phyloP scores from a whole-genome alignment of 2,113 vertebrate genomes.

The Genyomyrus donnyi region DNA sequence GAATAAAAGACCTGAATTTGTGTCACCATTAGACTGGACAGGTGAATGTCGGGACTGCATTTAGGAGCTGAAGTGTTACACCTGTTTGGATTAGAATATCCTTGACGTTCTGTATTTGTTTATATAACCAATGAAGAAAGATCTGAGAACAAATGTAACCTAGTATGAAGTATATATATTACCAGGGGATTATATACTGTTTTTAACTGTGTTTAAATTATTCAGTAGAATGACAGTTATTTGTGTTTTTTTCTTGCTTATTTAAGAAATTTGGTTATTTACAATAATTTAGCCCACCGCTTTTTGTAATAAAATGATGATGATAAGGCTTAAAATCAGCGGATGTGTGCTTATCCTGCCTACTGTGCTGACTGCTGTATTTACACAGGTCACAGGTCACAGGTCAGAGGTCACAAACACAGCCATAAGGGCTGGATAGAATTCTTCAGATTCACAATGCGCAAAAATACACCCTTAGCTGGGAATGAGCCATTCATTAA shows the following conservation, averaged over 20 bases:
- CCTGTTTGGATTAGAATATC: background rate
- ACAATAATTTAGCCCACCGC: background rate
- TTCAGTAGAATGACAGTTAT: background rate
- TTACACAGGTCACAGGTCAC: background rate
- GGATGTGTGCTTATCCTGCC: background rate
- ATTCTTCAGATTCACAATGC: background rate
- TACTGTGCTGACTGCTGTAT: background rate
- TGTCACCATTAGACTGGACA: background rate
- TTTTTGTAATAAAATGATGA: background rate
- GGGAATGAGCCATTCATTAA: background rate
- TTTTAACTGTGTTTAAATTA: background rate
- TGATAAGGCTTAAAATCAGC: background rate
- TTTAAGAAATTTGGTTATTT: background rate
- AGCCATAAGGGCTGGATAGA: background rate
- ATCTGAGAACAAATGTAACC: background rate
- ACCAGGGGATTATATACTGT: background rate
- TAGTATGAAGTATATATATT: background rate
- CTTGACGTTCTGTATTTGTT: background rate
- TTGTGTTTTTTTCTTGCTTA: background rate
- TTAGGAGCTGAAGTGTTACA: background rate
- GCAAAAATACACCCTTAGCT: background rate
- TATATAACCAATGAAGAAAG: background rate
- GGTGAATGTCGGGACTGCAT: background rate
- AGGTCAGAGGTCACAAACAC: background rate
- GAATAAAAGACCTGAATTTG: background rate